These are phyloP conservation scores for Leptothorax acervorum DNA, from an alignment of 2,888 invertebrate species.

Conservation along the genomic window DNA sequence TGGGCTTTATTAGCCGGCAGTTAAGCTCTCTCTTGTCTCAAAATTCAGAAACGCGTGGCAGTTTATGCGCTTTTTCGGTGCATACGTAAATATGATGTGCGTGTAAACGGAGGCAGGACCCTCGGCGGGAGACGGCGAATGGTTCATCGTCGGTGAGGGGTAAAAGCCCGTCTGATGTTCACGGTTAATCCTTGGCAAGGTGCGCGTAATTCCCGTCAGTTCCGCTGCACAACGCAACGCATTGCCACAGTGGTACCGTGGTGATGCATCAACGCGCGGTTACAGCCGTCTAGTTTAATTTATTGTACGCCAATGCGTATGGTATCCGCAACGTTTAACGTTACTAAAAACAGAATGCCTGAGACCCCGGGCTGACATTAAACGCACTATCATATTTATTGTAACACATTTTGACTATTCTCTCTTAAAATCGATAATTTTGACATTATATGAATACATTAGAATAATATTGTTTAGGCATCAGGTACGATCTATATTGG, in stretches of 20 bases:
- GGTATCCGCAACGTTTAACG: slow-evolving; percentile 21
- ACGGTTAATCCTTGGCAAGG: slow-evolving; percentile 69
- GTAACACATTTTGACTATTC: not conserved
- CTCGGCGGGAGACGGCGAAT: slow-evolving; percentile 13
- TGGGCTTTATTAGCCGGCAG: not conserved
- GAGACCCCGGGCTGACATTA: not conserved
- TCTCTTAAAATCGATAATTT: not conserved
- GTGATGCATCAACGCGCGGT: slow-evolving; percentile 51
- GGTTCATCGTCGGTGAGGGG: slow-evolving; percentile 28
- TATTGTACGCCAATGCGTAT: slow-evolving; percentile 58
- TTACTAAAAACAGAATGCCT: slow-evolving; percentile 35
- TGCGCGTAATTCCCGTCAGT: slow-evolving; percentile 70
- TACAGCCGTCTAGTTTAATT: slow-evolving; percentile 70
- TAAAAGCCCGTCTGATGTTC: slow-evolving; percentile 56
- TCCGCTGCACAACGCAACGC: slow-evolving; percentile 65
- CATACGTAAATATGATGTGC: slow-evolving; percentile 61
- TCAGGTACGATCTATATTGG: not conserved
- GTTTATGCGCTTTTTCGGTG: slow-evolving; percentile 62
- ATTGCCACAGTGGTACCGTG: slow-evolving; percentile 42
- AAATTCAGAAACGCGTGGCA: slow-evolving; percentile 59
- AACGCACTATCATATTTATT: not conserved
- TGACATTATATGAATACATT: too few relatives aligned
- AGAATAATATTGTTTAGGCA: not conserved
- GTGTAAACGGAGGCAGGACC: slow-evolving; percentile 47
- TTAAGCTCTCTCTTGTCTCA: slow-evolving; percentile 16